Evolutionary conservation across 2,888 invertebrate species (phyloP).

Genomic region (Xanthorhoe designata): DNA sequence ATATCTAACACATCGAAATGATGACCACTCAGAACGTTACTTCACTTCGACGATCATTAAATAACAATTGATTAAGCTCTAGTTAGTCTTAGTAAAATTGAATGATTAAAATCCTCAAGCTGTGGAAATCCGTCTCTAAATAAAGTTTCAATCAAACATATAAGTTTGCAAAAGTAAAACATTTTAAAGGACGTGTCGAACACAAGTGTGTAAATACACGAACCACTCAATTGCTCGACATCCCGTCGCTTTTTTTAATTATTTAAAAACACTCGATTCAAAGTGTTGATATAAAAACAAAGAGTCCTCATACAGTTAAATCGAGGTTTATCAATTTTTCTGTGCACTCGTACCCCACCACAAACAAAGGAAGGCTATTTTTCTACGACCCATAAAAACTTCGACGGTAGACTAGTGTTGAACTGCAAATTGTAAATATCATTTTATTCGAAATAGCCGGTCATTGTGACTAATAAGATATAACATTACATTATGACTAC

Average conservation of each 20-base stretch:
- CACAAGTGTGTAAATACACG: neutral
- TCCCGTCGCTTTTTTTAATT: neutral
- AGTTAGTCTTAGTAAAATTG: too few species aligned
- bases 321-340: conserved; percentile 41
- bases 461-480: too few species aligned
- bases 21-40: too few species aligned
- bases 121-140: too few species aligned
- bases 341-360: conserved; percentile 26
- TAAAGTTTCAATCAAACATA: too few species aligned
- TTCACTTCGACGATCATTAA: too few species aligned
- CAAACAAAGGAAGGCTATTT: conserved; percentile 41
- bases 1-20: too few species aligned
- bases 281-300: conserved; percentile 1
- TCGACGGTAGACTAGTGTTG: conserved; percentile 8
- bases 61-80: too few species aligned
- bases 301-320: conserved; percentile 2
- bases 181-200: neutral
- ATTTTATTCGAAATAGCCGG: conserved; percentile 5
- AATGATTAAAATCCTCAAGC: too few species aligned
- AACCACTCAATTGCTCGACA: neutral
- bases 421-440: neutral
- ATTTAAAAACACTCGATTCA: conserved; percentile 4
- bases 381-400: conserved; percentile 40
- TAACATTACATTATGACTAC: too few species aligned
- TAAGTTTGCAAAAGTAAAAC: neutral